These are phyloP conservation scores for Branchipolynoe longqiensis DNA, from an alignment of 2,888 invertebrate genomes.

Conservation along the genomic window DNA sequence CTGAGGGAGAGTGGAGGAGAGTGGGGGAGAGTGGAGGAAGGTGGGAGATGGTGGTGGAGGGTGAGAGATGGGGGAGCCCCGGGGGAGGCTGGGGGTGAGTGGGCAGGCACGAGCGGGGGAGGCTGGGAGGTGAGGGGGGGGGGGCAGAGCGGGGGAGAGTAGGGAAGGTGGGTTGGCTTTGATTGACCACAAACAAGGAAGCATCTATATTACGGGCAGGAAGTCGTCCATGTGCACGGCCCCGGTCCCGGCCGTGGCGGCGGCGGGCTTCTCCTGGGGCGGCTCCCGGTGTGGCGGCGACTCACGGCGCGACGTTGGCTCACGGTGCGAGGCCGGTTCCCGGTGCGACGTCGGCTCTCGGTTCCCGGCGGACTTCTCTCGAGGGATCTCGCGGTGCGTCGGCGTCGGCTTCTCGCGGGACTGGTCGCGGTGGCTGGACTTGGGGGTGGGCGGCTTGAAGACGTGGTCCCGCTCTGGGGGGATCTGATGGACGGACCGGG, in stretches of 20 bases:
- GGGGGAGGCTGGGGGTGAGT: too few species aligned
- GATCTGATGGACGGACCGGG: conserved; percentile 37
- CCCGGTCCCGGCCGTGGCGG: conserved; percentile 62
- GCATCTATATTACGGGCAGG: conserved; percentile 68
- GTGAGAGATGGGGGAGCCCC: too few species aligned
- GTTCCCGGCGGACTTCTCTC: not conserved
- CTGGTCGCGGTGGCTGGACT: conserved; percentile 13
- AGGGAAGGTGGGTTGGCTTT: too few species aligned
- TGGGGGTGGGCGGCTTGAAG: conserved; percentile 19
- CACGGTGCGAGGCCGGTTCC: not conserved
- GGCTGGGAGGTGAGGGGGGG: too few species aligned
- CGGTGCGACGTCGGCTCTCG: not conserved
- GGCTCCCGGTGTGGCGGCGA: conserved; percentile 12
- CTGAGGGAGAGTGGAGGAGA: too few species aligned
- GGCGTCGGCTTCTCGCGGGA: conserved; percentile 31
- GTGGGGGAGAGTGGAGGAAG: too few species aligned
- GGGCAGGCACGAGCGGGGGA: too few species aligned
- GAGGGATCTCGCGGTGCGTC: not conserved
- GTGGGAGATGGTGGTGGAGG: too few species aligned
- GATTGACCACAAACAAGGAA: too few species aligned
- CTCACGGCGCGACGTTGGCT: not conserved
- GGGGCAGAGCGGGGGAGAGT: too few species aligned
- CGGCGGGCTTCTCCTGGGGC: not conserved
- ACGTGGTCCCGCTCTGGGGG: conserved; percentile 22
- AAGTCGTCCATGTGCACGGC: conserved; percentile 65